These are phyloP conservation scores for Scalopus aquaticus DNA, from an alignment of 2,113 vertebrate genomes.

Conservation along the genomic window DNA sequence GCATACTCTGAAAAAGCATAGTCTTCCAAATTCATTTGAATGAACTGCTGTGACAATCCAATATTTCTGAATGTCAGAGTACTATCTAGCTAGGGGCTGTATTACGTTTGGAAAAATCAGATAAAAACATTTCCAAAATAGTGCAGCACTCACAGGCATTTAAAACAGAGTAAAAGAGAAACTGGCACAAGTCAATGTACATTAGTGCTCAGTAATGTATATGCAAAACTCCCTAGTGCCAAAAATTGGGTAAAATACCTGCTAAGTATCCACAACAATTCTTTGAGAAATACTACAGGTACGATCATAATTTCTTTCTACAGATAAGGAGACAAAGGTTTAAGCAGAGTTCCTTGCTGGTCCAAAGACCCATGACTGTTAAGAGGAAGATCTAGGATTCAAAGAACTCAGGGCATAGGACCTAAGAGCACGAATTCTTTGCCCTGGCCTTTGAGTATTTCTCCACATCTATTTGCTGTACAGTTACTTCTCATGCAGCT, in stretches of 20 bases:
- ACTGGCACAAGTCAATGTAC: background rate
- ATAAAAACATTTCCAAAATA: constrained; percentile 9
- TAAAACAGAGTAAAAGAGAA: background rate
- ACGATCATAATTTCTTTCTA: background rate
- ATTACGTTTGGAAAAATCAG: background rate
- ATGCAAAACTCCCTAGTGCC: background rate
- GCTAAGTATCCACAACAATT: background rate
- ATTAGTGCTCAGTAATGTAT: background rate
- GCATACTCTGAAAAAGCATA: background rate
- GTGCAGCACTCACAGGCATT: background rate
- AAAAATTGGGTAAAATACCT: background rate
- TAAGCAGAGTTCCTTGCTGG: background rate
- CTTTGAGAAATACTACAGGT: background rate
- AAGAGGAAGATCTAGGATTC: background rate
- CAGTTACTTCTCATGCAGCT: background rate
- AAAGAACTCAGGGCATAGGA: background rate
- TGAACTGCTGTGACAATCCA: background rate
- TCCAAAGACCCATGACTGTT: background rate
- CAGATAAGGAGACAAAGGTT: background rate
- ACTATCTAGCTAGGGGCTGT: background rate
- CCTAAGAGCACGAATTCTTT: background rate
- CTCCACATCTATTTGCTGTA: background rate
- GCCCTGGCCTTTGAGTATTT: background rate
- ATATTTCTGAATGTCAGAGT: background rate
- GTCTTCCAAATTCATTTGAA: background rate